Evolutionary conservation across 2,113 vertebrate species (phyloP), one percentile per base, ranked within the genome.

Genomic region (Mesocricetus auratus): DNA sequence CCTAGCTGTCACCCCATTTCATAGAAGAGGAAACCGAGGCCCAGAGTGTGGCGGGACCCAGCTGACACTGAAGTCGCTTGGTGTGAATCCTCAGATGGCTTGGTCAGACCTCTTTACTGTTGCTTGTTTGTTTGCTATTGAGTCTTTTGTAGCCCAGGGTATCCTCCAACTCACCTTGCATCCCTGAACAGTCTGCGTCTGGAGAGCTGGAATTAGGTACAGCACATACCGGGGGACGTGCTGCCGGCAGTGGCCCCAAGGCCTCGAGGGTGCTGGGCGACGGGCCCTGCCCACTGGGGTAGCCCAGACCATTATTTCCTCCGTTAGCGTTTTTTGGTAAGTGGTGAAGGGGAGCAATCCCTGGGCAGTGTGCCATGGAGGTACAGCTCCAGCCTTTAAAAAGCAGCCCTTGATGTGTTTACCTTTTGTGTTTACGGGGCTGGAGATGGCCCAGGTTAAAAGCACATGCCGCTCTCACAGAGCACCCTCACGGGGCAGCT

Each of bases 11-110:
- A 53, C 74, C 73, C 81, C 39, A 24, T 86, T 94, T 94, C 36
- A 9, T 10, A 50, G 68, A 94, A 92, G 79, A 90, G 93, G 82
- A 94, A 95, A 69, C 92, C 0, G 10, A 96, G 94, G 71, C 81
- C 73, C 53, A 17, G 56, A 56, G 9, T 16, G 83, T 75, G 83
- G 58, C n/a, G 64, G 8, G 56, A n/a, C 36, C 22, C 16, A n/a
- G 56, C 53, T 7, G 33, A 74, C 1, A n/a, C 26, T 0, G 26
- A 74, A 5, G 47, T 47, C 7, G 45, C 66, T 60, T 13, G n/a
- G 64, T 47, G 64, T 1, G 85, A 90, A 31, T 33, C 56, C 3
- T 0, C 22, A 31, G 4, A 12, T 2, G 0, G 0, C 42, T 0
- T 33, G 21, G 10, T 85, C 26, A 45, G 58, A 45, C 60, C 42